Conservation (phyloP, 2,113 vertebrate genomes). For the Pampusana beccarii region DNA sequence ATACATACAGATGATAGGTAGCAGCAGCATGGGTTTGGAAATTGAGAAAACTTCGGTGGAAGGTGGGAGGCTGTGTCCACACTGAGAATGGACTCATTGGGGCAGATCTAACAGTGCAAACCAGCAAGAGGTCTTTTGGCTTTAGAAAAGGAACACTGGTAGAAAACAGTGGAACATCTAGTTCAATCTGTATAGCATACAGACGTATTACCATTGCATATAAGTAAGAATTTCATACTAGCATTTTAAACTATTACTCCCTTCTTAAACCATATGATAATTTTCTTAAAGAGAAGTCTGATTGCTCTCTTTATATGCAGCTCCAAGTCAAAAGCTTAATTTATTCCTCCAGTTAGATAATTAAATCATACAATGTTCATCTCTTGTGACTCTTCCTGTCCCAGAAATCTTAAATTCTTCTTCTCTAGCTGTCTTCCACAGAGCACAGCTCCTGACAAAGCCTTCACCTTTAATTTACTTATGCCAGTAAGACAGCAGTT, state of each 20-base stretch:
- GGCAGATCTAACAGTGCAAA: neutral
- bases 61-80: neutral
- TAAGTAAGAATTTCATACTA: constrained; percentile 8
- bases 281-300: constrained; percentile 46
- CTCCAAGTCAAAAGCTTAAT: constrained; percentile 44
- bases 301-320: constrained; percentile 39
- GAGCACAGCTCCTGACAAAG: constrained; percentile 41
- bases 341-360: constrained; percentile 41
- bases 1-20: neutral
- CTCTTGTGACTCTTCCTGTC: constrained; percentile 29
- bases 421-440: constrained; percentile 14
- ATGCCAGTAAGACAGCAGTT: neutral
- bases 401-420: constrained; percentile 16
- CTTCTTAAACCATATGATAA: constrained; percentile 21
- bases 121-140: neutral
- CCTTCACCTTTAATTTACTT: constrained; percentile 16
- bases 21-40: neutral
- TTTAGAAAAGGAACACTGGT: neutral
- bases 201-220: neutral
- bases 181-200: neutral
- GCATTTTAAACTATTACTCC: constrained; percentile 3
- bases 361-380: constrained; percentile 7
- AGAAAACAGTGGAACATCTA: neutral
- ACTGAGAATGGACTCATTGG: neutral
- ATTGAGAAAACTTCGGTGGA: neutral